Evolutionary conservation across 2,888 invertebrate genomes (phyloP).

Genomic region (Noctua comes): DNA sequence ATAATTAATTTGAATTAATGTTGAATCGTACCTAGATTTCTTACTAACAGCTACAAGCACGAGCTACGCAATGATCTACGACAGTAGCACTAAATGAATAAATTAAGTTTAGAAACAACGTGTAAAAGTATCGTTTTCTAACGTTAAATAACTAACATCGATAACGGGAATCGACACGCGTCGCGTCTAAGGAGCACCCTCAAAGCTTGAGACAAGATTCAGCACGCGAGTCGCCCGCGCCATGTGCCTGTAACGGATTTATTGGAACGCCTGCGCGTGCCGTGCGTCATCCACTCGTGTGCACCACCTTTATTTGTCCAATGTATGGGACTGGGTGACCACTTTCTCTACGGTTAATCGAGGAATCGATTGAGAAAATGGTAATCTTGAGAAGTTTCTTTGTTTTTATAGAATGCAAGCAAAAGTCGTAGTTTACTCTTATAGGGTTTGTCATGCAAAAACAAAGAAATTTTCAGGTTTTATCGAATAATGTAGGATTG

Average conservation of each 20-base stretch:
- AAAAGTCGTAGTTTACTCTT: background rate
- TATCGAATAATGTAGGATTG: background rate
- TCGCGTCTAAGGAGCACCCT: slow-evolving; percentile 77
- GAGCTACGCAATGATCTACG: background rate
- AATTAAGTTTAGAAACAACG: background rate
- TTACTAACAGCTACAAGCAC: slow-evolving; percentile 8
- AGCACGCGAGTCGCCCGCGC: slow-evolving; percentile 80
- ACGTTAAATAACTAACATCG: slow-evolving; percentile 56
- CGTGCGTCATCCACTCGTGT: slow-evolving; percentile 71
- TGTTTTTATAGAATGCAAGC: background rate
- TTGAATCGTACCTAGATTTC: background rate
- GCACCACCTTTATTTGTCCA: slow-evolving; percentile 61
- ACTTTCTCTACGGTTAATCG: slow-evolving; percentile 55
- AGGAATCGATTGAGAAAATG: slow-evolving; percentile 1
- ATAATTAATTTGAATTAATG: background rate
- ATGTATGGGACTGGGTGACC: slow-evolving; percentile 35
- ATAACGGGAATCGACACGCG: slow-evolving; percentile 60
- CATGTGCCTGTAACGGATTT: slow-evolving; percentile 89
- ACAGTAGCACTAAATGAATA: background rate
- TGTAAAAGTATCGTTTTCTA: background rate
- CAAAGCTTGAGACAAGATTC: slow-evolving; percentile 84
- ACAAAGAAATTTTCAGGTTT: background rate
- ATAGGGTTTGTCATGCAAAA: background rate
- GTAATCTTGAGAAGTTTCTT: background rate
- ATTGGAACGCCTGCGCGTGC: slow-evolving; percentile 84